Percentiles rank a stretch among this genome's conserved stretches.
Conservation (phyloP, 1,140 invertebrate species). For the Cardiocondyla obscurior region DNA sequence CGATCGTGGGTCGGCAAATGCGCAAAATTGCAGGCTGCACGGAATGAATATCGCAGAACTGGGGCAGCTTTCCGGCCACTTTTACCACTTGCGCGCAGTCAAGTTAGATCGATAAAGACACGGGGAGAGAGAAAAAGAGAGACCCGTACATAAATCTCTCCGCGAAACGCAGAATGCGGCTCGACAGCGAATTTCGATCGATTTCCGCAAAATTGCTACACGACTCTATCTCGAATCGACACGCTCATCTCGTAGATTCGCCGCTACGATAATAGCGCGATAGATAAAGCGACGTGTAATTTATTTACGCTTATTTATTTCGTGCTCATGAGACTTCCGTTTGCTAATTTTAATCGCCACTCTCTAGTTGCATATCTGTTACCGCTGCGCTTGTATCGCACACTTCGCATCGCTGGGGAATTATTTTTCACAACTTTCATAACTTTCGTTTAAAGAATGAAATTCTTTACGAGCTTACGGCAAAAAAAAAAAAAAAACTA, state of each 20-base stretch:
- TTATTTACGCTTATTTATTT: constrained; percentile 23
- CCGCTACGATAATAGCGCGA: constrained; percentile 1
- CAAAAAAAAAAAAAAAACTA: too few relatives aligned
- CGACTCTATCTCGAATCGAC: constrained; percentile 17
- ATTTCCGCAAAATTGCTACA: constrained; percentile 37
- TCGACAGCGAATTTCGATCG: constrained; percentile 26
- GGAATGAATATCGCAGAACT: constrained; percentile 45
- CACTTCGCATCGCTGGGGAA: neutral
- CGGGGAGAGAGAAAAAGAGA: neutral
- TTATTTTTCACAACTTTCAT: neutral
- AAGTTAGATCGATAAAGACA: constrained; percentile 13
- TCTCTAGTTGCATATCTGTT: neutral
- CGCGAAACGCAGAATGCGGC: neutral
- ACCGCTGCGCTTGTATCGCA: neutral
- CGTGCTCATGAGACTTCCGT: neutral
- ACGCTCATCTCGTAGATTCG: neutral
- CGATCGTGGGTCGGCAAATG: neutral
- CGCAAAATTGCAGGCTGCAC: constrained; percentile 37
- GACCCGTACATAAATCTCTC: constrained; percentile 38
- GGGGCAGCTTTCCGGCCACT: constrained; percentile 48
- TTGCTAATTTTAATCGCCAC: neutral
- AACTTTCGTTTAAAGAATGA: neutral
- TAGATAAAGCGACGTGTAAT: neutral
- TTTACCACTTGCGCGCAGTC: neutral
- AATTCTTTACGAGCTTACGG: neutral